phyloP scores from a whole-genome alignment of 2,113 vertebrate genomes.

The Synchiropus splendidus region DNA sequence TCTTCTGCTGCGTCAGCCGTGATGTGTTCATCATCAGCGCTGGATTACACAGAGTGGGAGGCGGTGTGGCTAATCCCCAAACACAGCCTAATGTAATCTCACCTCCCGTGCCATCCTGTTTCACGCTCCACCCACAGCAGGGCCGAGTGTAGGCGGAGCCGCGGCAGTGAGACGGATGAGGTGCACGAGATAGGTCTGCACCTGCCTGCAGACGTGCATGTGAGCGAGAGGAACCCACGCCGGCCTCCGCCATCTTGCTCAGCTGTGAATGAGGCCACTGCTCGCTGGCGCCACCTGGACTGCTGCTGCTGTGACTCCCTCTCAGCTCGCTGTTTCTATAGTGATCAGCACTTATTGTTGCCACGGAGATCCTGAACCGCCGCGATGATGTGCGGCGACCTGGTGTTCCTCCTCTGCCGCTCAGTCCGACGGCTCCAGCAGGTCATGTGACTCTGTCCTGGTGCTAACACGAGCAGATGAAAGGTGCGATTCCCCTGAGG shows the following conservation, averaged over 20 bases:
- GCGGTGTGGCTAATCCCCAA: slow-evolving; percentile 67
- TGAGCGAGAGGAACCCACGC: background rate
- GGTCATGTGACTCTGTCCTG: no score
- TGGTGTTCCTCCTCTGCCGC: no score
- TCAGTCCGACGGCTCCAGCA: no score
- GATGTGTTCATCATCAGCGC: slow-evolving; percentile 69
- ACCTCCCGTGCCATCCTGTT: slow-evolving; percentile 68
- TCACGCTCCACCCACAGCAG: slow-evolving; percentile 52
- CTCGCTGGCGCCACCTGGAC: slow-evolving; percentile 4
- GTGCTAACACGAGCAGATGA: slow-evolving; percentile 37
- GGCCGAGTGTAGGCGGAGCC: slow-evolving; percentile 6
- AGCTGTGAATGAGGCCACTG: slow-evolving; percentile 19
- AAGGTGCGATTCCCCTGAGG: slow-evolving; percentile 30
- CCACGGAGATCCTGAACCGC: slow-evolving; percentile 9
- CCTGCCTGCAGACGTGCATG: background rate
- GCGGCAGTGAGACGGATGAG: slow-evolving; percentile 17
- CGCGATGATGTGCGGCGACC: no score
- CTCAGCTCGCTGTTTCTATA: slow-evolving; percentile 19
- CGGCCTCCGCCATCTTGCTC: no score
- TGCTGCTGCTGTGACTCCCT: slow-evolving; percentile 3
- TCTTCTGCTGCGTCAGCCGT: slow-evolving; percentile 57
- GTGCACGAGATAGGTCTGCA: background rate
- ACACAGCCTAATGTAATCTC: slow-evolving; percentile 70
- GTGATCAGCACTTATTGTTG: slow-evolving; percentile 34
- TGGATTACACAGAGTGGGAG: slow-evolving; percentile 64